These are phyloP conservation scores for Discoglossus pictus DNA, from an alignment of 2,797 vertebrate genomes.

Conservation along the genomic window DNA sequence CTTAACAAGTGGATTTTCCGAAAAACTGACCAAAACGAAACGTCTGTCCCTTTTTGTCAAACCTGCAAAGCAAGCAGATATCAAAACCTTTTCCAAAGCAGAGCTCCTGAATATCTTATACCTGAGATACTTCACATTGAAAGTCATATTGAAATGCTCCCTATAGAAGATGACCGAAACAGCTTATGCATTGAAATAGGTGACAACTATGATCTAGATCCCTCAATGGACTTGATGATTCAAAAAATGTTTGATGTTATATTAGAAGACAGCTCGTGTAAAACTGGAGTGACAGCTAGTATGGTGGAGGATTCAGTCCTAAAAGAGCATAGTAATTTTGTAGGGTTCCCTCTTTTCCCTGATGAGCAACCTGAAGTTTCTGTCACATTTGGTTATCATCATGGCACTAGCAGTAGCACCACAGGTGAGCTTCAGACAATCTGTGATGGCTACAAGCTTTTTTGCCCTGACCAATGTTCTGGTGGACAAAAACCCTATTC, in stretches of 20 bases:
- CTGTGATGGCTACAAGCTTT: neutral
- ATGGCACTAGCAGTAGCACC: neutral
- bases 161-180: neutral
- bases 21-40: neutral
- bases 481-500: neutral
- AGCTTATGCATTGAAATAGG: neutral
- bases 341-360: neutral
- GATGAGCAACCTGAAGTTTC: too few relatives aligned
- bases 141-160: neutral
- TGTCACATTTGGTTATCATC: too few relatives aligned
- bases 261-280: neutral
- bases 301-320: neutral
- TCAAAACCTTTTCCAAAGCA: neutral
- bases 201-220: neutral
- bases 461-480: neutral
- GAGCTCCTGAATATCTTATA: neutral
- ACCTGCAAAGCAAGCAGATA: neutral
- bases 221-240: neutral
- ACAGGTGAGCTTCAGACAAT: neutral
- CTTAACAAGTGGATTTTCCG: conserved; percentile 1
- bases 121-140: neutral
- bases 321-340: neutral
- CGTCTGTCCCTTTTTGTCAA: neutral
- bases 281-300: neutral
- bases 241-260: neutral